Conservation (phyloP, 2,113 vertebrate genomes). For the Crotalus tigris region DNA sequence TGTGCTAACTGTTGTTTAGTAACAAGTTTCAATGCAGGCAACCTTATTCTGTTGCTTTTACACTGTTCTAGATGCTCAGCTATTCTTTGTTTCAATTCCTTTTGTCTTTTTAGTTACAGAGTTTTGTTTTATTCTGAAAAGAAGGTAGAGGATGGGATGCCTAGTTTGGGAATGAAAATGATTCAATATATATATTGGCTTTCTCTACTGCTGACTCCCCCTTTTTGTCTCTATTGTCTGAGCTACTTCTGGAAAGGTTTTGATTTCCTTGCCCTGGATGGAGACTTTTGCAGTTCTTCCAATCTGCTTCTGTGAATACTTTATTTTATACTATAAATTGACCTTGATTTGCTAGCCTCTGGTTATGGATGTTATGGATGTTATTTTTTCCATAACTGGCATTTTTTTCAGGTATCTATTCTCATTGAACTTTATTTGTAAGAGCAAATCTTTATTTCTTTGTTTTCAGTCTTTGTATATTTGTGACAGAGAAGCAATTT, state of each 20-base stretch:
- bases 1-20: neutral
- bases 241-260: neutral
- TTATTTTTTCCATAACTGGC: neutral
- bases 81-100: neutral
- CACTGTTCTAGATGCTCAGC: neutral
- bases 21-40: neutral
- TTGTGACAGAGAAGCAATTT: neutral
- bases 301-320: neutral
- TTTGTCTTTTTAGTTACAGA: neutral
- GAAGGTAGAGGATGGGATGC: neutral
- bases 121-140: neutral
- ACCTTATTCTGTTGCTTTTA: neutral
- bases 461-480: neutral
- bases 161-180: neutral
- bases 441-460: neutral
- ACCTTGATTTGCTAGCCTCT: neutral
- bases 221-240: neutral
- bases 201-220: neutral
- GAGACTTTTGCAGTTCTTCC: neutral
- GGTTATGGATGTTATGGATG: neutral
- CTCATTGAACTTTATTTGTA: neutral
- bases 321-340: neutral
- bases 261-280: neutral
- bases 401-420: neutral
- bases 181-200: neutral